Evolutionary conservation across 2,888 invertebrate genomes (phyloP), one percentile per base, ranked within the genome.

Genomic region (Trissoscelio sp.): DNA sequence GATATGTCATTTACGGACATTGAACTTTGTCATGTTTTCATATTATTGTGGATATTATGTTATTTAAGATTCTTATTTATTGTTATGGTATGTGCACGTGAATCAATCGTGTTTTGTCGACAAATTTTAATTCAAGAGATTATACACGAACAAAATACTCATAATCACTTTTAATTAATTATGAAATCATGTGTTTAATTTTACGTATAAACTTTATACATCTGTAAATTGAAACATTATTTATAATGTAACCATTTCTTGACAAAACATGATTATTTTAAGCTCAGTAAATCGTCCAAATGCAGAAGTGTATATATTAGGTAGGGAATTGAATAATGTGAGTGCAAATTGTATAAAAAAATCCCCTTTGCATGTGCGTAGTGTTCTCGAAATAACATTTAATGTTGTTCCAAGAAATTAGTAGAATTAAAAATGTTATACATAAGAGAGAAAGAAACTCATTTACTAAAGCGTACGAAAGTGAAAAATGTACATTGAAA

Each of bases 221-320:
- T 1, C 9, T 6, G 1, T 31, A 31, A 1, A 31, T 31, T 5
- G 3, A 28, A 5, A 28, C 6, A 28, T 28, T 28, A 6, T 28
- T 28, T 28, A 5, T 28, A 28, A 28, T 28, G 28, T 5, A 28
- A 28, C 6, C 28, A 5, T 34, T 34, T 42, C 55, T 67, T 20
- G 18, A 44, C 14, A 4, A 39, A 60, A 53, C 48, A 31, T n/a
- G 28, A n/a, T 72, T 37, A 31, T 18, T 55, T 75, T 44, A 75
- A 67, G 53, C 75, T 75, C 75, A 75, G 67, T 67, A 53, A 75
- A 60, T 75, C 75, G 75, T 75, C 75, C 75, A 75, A 42, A 34
- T 3, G 39, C 48, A 75, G 58, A 75, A 75, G 2, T 75, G 75
- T 75, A 75, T 31, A 75, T 75, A 75, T 66, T 75, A 66, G 75